Percentiles rank a stretch among this genome's conserved stretches.
Evolutionary conservation across 2,797 vertebrate genomes (phyloP).

Genomic region (Graptemys geographica): DNA sequence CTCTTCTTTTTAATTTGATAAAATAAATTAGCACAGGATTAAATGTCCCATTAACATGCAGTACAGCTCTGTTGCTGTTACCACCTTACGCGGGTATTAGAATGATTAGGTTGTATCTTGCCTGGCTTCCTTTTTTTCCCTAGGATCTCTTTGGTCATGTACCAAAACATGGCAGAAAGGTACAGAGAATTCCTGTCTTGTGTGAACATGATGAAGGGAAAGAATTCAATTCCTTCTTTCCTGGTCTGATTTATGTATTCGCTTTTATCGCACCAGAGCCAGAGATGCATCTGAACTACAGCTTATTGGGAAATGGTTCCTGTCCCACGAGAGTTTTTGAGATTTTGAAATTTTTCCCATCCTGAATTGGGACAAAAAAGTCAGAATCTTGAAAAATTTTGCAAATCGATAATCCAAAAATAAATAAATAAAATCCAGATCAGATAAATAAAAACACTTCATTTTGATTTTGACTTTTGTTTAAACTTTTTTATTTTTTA

Average conservation of each 20-base stretch:
- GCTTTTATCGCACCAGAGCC: not conserved
- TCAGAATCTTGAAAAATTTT: not conserved
- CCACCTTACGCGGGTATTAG: conserved; percentile 60
- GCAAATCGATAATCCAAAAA: not conserved
- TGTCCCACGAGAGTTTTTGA: not conserved
- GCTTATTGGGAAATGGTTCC: not conserved
- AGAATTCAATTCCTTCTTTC: not conserved
- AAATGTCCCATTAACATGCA: conserved; percentile 71
- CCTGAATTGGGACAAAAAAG: not conserved
- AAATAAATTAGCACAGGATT: conserved; percentile 85
- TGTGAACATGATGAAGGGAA: not conserved
- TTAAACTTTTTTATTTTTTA: not conserved
- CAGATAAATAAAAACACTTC: not conserved
- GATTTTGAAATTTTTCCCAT: not conserved
- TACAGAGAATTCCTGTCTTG: not conserved
- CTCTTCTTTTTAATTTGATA: conserved; percentile 82
- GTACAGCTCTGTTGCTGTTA: conserved; percentile 16
- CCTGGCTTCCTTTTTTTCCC: not conserved
- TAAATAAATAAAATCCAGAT: not conserved
- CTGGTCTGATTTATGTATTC: not conserved
- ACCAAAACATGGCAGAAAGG: not conserved
- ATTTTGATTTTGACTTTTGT: not conserved
- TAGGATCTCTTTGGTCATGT: not conserved
- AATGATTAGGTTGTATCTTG: conserved; percentile 1
- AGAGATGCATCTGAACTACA: not conserved